A percentile compares a stretch with the other conserved stretches of the same genome.
Evolutionary conservation across 2,113 vertebrate genomes (phyloP).

Genomic region (Anguilla japonica): DNA sequence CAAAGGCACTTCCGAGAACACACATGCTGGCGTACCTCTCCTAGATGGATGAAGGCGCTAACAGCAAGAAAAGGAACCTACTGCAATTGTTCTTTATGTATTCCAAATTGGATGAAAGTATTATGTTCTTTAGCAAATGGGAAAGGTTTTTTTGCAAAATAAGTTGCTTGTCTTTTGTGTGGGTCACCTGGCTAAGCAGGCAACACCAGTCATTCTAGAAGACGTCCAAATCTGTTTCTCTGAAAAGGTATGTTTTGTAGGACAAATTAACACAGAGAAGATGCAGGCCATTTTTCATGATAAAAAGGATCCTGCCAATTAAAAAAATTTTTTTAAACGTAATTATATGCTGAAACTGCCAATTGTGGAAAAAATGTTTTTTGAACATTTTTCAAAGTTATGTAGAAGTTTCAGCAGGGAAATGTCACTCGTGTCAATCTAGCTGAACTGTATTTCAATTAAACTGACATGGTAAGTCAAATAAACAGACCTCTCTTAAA

Average conservation of each 20-base stretch:
- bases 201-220: constrained; percentile 36
- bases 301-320: background rate
- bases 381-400: background rate
- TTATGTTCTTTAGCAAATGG: background rate
- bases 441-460: no score
- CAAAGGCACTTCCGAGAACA: background rate
- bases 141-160: background rate
- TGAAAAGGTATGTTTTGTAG: constrained; percentile 37
- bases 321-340: background rate
- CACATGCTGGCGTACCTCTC: background rate
- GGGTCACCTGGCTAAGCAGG: constrained; percentile 26
- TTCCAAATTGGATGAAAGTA: background rate
- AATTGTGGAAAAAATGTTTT: background rate
- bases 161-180: background rate
- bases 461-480: no score
- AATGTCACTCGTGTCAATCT: constrained; percentile 43
- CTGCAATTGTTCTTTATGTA: background rate
- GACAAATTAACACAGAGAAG: background rate
- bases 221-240: constrained; percentile 27
- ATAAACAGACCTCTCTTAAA: constrained; percentile 7
- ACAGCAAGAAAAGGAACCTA: background rate
- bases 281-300: background rate
- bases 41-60: background rate
- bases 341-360: background rate
- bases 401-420: background rate